phyloP scores from a whole-genome alignment of 2,888 invertebrate genomes.

The Trissolcus brochymenae region DNA sequence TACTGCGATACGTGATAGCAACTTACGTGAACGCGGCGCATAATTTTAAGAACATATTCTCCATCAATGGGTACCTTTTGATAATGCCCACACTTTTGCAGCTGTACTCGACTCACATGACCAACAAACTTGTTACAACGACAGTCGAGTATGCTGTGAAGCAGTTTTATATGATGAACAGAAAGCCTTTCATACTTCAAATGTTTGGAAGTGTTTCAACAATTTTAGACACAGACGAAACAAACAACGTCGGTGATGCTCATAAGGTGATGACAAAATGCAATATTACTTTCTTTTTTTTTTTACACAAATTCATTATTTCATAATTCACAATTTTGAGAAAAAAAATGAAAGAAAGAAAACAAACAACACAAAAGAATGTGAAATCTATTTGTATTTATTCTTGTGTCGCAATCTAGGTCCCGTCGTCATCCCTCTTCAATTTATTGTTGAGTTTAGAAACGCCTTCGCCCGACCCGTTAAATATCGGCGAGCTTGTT shows the following conservation, averaged over 20 bases:
- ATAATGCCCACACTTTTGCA: slow-evolving; percentile 98
- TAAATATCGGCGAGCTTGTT: slow-evolving; percentile 93
- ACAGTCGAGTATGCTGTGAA: slow-evolving; percentile 99
- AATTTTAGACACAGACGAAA: slow-evolving; percentile 93
- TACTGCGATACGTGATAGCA: slow-evolving; percentile 96
- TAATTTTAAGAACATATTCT: slow-evolving; percentile 99
- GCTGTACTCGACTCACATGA: slow-evolving; percentile 98
- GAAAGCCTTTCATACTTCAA: slow-evolving; percentile 98
- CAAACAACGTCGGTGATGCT: slow-evolving; percentile 91
- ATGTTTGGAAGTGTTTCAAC: slow-evolving; percentile 99
- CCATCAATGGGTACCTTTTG: slow-evolving; percentile 96
- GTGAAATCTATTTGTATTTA: slow-evolving; percentile 5
- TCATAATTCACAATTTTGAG: too few species aligned
- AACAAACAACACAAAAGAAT: background rate
- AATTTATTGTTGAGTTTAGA: slow-evolving; percentile 93
- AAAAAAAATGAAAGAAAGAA: too few species aligned
- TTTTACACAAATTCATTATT: too few species aligned
- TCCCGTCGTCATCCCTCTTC: slow-evolving; percentile 94
- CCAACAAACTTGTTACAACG: slow-evolving; percentile 94
- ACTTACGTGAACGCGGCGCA: slow-evolving; percentile 98
- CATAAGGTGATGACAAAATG: slow-evolving; percentile 82
- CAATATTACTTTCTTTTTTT: too few species aligned
- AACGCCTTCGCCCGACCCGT: slow-evolving; percentile 94
- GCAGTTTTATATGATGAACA: slow-evolving; percentile 97
- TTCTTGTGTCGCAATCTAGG: slow-evolving; percentile 76